These are phyloP conservation scores for Drosophila barbarae DNA, from an alignment of 2,888 invertebrate genomes.

Conservation along the genomic window DNA sequence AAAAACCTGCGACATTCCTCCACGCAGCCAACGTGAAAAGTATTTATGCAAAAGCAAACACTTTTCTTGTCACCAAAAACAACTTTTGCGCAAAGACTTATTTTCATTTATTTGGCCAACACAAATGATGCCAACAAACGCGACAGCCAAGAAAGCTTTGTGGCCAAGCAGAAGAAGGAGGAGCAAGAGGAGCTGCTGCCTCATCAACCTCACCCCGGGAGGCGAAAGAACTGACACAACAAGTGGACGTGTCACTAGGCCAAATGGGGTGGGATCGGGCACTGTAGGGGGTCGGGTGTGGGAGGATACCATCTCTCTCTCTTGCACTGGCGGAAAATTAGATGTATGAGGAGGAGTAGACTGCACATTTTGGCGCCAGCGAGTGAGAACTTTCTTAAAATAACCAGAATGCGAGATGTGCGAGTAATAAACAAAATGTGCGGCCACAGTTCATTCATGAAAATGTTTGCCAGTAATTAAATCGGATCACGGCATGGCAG, in stretches of 20 bases:
- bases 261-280: not conserved
- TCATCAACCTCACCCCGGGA: conserved; percentile 30
- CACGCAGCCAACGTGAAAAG: conserved; percentile 2
- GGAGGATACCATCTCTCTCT: conserved; percentile 8
- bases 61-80: conserved; percentile 6
- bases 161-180: conserved; percentile 1
- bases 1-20: conserved; percentile 14
- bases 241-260: conserved; percentile 52
- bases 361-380: conserved; percentile 41
- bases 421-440: conserved; percentile 31
- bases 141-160: conserved; percentile 13
- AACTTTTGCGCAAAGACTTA: conserved; percentile 27
- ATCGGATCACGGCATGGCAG: conserved; percentile 15
- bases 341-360: not conserved
- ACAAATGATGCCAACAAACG: conserved; percentile 68
- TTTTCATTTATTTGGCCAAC: conserved; percentile 36
- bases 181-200: not conserved
- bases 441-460: conserved; percentile 55
- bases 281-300: not conserved
- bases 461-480: conserved; percentile 41
- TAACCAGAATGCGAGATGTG: conserved; percentile 31
- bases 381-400: conserved; percentile 46
- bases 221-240: conserved; percentile 50
- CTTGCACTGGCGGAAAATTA: not conserved
- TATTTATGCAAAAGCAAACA: conserved; percentile 19